phyloP scores from a whole-genome alignment of 2,888 invertebrate genomes.

The Nemoura dubitans region DNA sequence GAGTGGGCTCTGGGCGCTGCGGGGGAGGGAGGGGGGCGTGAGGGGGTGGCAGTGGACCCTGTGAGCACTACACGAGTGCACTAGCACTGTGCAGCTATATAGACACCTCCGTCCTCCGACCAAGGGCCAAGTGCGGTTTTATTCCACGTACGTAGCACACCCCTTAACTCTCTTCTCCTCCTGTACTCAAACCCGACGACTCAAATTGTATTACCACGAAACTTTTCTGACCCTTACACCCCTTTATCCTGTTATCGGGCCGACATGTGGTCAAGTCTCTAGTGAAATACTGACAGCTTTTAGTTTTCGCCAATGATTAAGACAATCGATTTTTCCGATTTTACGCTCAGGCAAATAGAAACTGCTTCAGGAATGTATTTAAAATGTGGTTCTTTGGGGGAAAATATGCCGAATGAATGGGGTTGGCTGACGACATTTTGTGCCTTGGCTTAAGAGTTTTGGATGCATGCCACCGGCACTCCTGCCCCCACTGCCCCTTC shows the following conservation, averaged over 20 bases:
- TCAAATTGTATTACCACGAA: conserved; percentile 40
- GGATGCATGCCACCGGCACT: background rate
- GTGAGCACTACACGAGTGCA: background rate
- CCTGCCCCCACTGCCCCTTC: no score
- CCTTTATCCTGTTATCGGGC: conserved; percentile 26
- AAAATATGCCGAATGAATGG: background rate
- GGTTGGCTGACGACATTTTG: background rate
- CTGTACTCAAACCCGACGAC: conserved; percentile 8
- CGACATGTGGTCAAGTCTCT: conserved; percentile 32
- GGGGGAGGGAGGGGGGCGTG: background rate
- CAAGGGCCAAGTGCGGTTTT: conserved; percentile 14
- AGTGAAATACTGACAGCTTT: conserved; percentile 7
- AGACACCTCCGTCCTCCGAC: background rate
- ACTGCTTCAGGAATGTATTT: background rate
- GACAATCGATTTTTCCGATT: background rate
- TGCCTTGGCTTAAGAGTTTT: background rate
- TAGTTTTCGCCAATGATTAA: background rate
- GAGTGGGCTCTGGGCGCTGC: background rate
- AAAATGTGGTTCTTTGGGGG: background rate
- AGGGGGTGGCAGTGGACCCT: background rate
- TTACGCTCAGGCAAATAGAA: background rate
- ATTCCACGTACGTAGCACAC: background rate
- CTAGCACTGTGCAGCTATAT: background rate
- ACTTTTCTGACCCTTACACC: conserved; percentile 38
- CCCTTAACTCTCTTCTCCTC: background rate